Evolutionary conservation across 2,797 vertebrate species (phyloP), one percentile per base, ranked within the genome.

Genomic region (Ammospiza maritima): DNA sequence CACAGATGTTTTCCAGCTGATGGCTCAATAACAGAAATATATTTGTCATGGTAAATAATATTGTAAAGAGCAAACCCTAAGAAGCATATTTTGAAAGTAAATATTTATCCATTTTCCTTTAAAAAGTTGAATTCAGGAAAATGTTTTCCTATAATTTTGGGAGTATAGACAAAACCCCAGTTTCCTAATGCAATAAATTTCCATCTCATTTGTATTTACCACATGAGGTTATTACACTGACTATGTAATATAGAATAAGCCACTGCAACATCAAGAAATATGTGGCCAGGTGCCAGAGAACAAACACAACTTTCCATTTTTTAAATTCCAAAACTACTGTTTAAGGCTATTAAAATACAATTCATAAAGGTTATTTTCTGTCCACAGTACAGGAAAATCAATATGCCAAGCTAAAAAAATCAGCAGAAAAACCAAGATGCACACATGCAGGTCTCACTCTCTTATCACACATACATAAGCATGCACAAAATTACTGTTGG

Each of bases 381-480:
- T 81, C 32, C 42, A 47, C 19, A 65, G 42, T 54, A 81, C 11
- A 36, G 40, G 20, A 85, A 93, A 88, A 85, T 86, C 61, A 91
- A 85, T 86, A 89, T 36, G 42, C 5, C 45, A 84, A 86, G 57
- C 53, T 82, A 80, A 85, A 90, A 54, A 53, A 60, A 34, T 4
- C 51, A 81, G 56, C 50, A 66, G 73, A 62, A 95, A 74, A 72
- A 5, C 13, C 26, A 61, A 38, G 36, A 69, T 21, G 29, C 34
- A 72, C 51, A 88, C 51, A 62, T 27, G n/a, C n/a, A 88, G 62
- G 54, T 94, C 66, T 84, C 2, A 7, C 50, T 72, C 32, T 69
- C 69, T 75, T 62, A 88, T 91, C 72, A 88, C 73, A 94, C 62
- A 82, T 53, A 80, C 73, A 84, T 81, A 89, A 94, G 32, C 48